Conservation (phyloP, 2,888 invertebrate species). For the Drosophila cognata region DNA sequence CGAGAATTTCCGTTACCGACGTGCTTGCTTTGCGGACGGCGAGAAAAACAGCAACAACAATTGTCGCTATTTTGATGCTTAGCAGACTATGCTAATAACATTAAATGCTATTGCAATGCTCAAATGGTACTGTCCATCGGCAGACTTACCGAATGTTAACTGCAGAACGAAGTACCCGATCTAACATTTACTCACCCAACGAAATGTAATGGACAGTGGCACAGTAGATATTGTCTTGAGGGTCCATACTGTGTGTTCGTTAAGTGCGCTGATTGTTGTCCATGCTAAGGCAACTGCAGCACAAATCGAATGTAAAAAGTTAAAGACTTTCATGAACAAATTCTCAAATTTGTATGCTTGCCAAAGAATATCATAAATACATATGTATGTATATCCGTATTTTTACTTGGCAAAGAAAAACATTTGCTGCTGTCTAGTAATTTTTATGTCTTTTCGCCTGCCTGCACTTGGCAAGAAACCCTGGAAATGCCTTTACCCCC, state of each 20-base stretch:
- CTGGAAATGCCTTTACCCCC: constrained; percentile 3
- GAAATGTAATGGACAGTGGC: constrained; percentile 1
- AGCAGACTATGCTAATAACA: constrained; percentile 29
- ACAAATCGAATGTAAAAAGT: constrained; percentile 1
- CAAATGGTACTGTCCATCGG: constrained; percentile 14
- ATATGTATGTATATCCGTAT: constrained; percentile 1
- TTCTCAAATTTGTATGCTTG: background rate
- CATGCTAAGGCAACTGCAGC: constrained; percentile 23
- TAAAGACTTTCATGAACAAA: background rate
- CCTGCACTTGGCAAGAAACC: constrained; percentile 52
- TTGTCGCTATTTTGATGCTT: constrained; percentile 21
- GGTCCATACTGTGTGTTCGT: background rate
- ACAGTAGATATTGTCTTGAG: constrained; percentile 1
- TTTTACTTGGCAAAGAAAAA: constrained; percentile 17
- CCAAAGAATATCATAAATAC: constrained; percentile 5
- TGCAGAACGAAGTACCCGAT: background rate
- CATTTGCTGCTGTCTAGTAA: constrained; percentile 23
- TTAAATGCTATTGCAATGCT: constrained; percentile 18
- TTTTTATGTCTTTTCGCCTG: constrained; percentile 38
- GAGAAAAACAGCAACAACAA: constrained; percentile 51
- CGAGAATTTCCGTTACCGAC: constrained; percentile 69
- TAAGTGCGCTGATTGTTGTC: constrained; percentile 20
- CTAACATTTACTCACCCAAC: constrained; percentile 40
- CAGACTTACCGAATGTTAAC: constrained; percentile 20
- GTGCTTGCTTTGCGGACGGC: constrained; percentile 53